Conservation (phyloP, 2,888 invertebrate species). For the Drosophila yooni region DNA sequence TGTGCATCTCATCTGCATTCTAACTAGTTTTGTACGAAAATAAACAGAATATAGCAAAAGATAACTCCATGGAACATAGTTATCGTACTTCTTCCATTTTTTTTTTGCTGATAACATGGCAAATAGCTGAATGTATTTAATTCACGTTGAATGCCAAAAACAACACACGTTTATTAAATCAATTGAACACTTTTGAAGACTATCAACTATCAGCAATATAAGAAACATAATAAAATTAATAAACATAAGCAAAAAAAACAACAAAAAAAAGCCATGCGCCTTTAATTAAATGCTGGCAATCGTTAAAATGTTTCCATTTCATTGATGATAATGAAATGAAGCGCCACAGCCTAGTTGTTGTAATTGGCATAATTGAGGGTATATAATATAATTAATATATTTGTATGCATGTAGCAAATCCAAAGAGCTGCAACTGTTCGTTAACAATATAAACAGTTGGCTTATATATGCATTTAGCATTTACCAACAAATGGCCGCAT, state of each 20-base stretch:
- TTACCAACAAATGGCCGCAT: not conserved
- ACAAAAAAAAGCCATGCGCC: too few species aligned
- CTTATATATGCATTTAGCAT: conserved; percentile 3
- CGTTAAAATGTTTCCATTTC: not conserved
- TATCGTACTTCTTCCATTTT: not conserved
- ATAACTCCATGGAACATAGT: not conserved
- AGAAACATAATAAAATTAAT: too few species aligned
- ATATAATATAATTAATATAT: not conserved
- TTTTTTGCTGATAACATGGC: not conserved
- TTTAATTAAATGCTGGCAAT: not conserved
- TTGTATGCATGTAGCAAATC: not conserved
- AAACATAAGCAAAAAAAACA: too few species aligned
- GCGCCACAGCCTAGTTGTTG: not conserved
- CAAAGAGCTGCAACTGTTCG: conserved; percentile 1
- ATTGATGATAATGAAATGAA: not conserved
- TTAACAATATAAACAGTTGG: conserved; percentile 6
- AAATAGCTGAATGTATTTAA: not conserved
- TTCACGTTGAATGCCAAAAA: not conserved
- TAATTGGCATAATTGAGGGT: not conserved
- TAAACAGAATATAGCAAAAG: not conserved
- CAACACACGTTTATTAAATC: not conserved
- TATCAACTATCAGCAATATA: not conserved
- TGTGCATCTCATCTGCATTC: not conserved
- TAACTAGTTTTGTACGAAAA: not conserved
- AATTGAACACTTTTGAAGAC: not conserved